These are phyloP conservation scores for Ictalurus punctatus DNA, from an alignment of 2,113 vertebrate species.

Conservation along the genomic window DNA sequence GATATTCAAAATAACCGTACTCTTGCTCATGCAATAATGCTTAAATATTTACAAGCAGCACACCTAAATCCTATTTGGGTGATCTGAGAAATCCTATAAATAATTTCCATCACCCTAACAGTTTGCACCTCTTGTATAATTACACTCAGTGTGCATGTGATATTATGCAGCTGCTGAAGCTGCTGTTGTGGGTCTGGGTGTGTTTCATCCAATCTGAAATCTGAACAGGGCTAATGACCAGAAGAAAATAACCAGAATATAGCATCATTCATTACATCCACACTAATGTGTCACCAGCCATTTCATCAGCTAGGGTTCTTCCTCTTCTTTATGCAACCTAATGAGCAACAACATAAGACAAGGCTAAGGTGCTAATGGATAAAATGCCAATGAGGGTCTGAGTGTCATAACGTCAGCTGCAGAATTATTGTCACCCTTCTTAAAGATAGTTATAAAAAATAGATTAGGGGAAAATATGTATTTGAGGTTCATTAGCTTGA, in stretches of 20 bases:
- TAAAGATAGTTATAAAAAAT: background rate
- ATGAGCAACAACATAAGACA: background rate
- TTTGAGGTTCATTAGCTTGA: background rate
- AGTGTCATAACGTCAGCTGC: background rate
- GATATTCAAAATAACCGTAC: background rate
- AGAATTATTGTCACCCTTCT: background rate
- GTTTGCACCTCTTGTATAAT: slow-evolving; percentile 7
- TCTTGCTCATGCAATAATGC: background rate
- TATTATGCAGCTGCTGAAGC: background rate
- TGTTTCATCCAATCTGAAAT: background rate
- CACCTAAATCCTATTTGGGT: background rate
- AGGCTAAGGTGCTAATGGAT: background rate
- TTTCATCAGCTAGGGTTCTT: background rate
- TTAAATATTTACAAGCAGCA: slow-evolving; percentile 15
- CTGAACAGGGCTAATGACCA: background rate
- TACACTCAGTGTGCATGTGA: background rate
- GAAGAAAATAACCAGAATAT: background rate
- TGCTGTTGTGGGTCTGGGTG: background rate
- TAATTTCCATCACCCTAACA: background rate
- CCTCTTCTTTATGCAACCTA: background rate
- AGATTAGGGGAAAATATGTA: background rate
- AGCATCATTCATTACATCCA: background rate
- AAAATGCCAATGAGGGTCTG: background rate
- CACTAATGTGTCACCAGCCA: background rate
- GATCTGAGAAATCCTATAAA: background rate